phyloP scores from a whole-genome alignment of 2,113 vertebrate genomes.

The Eubucco bourcierii region DNA sequence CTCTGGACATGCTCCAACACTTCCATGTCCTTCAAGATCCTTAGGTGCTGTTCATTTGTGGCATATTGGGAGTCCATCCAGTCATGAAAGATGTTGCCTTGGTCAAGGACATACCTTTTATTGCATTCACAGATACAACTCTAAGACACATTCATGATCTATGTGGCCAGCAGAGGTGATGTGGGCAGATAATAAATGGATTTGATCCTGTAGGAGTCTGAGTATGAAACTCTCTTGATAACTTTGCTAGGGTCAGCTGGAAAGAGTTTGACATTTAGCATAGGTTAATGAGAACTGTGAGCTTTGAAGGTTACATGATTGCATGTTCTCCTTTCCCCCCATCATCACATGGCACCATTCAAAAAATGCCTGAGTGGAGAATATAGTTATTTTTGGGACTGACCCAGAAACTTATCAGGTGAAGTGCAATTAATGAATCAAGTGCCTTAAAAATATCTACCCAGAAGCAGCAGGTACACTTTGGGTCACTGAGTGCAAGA shows the following conservation, averaged over 20 bases:
- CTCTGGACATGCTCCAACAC: too few species aligned
- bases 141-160: fast-evolving
- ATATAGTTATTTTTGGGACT: slow-evolving; percentile 57
- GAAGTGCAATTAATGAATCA: slow-evolving; percentile 64
- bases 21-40: neutral
- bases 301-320: slow-evolving; percentile 24
- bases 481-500: slow-evolving; percentile 24
- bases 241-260: neutral
- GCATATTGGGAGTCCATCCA: neutral
- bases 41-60: neutral
- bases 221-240: neutral
- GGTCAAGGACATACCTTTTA: neutral
- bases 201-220: neutral
- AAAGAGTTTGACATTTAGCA: neutral
- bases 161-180: neutral
- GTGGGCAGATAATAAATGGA: neutral
- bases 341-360: slow-evolving; percentile 36
- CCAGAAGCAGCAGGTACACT: slow-evolving; percentile 59
- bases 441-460: slow-evolving; percentile 61
- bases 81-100: neutral
- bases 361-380: slow-evolving; percentile 44
- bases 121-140: neutral
- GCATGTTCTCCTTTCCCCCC: slow-evolving; percentile 26
- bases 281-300: slow-evolving; percentile 1
- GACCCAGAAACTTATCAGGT: slow-evolving; percentile 63